A percentile compares a stretch with the other conserved stretches of the same genome.
Conservation (phyloP, 2,888 invertebrate species). For the Caenorhabditis doughertyi region DNA sequence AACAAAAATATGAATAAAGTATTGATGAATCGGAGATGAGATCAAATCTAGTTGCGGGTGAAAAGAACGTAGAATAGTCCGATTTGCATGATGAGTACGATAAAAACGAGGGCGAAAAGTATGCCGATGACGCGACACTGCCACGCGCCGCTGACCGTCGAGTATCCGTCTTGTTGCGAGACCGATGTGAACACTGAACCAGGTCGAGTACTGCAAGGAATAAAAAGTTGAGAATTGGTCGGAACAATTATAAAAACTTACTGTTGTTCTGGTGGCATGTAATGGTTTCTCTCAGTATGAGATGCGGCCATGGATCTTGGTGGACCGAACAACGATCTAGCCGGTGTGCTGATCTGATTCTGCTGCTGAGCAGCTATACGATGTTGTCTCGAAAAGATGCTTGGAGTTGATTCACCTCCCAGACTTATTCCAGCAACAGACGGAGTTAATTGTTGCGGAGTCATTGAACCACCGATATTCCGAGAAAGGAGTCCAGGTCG, state of each 20-base stretch:
- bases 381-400: constrained; percentile 54
- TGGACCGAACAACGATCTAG: constrained; percentile 37
- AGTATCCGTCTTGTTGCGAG: constrained; percentile 60
- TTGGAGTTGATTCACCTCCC: constrained; percentile 28
- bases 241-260: constrained; percentile 8
- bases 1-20: constrained; percentile 40
- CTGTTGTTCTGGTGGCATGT: constrained; percentile 24
- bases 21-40: constrained; percentile 9
- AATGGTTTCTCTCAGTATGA: constrained; percentile 27
- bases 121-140: constrained; percentile 55
- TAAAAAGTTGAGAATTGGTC: background rate
- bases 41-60: constrained; percentile 35
- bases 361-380: constrained; percentile 25
- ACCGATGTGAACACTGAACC: constrained; percentile 65
- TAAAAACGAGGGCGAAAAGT: constrained; percentile 59
- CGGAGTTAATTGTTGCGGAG: constrained; percentile 44
- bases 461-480: background rate
- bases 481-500: constrained; percentile 27
- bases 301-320: constrained; percentile 39
- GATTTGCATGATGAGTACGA: constrained; percentile 61
- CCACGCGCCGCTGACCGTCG: constrained; percentile 54
- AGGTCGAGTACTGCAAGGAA: constrained; percentile 56
- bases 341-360: constrained; percentile 29
- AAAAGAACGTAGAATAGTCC: constrained; percentile 56
- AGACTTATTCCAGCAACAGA: constrained; percentile 53